Evolutionary conservation across 1,140 invertebrate genomes (phyloP).

Genomic region (Drosophila novamexicana): DNA sequence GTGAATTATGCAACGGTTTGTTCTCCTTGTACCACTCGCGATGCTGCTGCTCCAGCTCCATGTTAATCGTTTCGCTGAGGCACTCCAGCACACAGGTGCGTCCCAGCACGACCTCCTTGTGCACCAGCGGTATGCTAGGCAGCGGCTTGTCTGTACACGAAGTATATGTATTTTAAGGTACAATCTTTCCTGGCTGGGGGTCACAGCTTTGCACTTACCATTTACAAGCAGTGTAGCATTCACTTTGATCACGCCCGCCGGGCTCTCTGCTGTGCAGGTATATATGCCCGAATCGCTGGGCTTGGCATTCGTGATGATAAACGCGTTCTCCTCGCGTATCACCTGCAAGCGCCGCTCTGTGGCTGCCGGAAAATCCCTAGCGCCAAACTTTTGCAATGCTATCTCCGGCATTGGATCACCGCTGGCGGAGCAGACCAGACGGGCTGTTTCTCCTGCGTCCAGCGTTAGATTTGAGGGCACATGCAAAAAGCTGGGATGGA

Average conservation of each 20-base stretch:
- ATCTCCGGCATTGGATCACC: conserved; percentile 95
- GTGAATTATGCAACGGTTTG: conserved; percentile 86
- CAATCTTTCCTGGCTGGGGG: no score
- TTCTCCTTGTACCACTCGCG: conserved; percentile 96
- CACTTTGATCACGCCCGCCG: conserved; percentile 92
- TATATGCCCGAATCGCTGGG: conserved; percentile 95
- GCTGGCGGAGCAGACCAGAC: conserved; percentile 94
- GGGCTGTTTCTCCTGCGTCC: conserved; percentile 93
- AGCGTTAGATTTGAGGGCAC: conserved; percentile 93
- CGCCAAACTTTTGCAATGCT: conserved; percentile 97
- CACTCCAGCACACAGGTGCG: conserved; percentile 94
- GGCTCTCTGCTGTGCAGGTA: conserved; percentile 96
- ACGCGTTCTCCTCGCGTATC: conserved; percentile 95
- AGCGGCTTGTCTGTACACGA: conserved; percentile 86
- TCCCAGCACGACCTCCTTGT: conserved; percentile 91
- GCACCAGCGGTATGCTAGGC: conserved; percentile 92
- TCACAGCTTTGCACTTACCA: conserved; percentile 85
- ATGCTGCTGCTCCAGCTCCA: conserved; percentile 87
- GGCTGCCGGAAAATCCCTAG: conserved; percentile 97
- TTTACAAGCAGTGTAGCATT: conserved; percentile 95
- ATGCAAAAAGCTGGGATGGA: conserved; percentile 94
- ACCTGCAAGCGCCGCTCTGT: conserved; percentile 96
- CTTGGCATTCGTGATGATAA: conserved; percentile 96
- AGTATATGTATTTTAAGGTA: background rate
- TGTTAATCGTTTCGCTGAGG: conserved; percentile 88